phyloP scores from a whole-genome alignment of 1,140 invertebrate species.

The Amyelois transitella region DNA sequence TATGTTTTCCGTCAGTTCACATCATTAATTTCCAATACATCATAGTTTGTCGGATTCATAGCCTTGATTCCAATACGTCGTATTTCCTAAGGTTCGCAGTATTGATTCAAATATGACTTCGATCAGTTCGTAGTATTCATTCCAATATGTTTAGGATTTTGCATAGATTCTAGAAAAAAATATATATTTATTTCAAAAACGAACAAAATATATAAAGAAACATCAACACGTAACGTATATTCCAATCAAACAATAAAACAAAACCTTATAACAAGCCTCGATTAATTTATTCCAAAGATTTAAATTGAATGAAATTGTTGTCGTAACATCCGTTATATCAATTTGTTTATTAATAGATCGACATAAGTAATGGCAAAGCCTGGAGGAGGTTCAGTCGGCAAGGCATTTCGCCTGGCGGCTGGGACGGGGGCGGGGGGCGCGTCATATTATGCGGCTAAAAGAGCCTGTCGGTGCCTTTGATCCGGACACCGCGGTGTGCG shows the following conservation, averaged over 20 bases:
- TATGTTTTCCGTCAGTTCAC: too few species aligned
- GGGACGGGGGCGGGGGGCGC: conserved; percentile 51
- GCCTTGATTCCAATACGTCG: too few species aligned
- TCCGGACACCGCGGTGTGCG: conserved; percentile 49
- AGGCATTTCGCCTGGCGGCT: conserved; percentile 39
- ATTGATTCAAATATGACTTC: too few species aligned
- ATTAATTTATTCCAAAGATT: conserved; percentile 4
- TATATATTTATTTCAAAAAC: too few species aligned
- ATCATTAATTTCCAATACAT: too few species aligned
- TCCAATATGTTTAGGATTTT: too few species aligned
- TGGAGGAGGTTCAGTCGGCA: conserved; percentile 39
- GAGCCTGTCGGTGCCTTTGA: conserved; percentile 74
- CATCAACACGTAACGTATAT: background rate
- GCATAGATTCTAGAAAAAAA: too few species aligned
- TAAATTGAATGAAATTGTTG: conserved; percentile 4
- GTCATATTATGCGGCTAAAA: conserved; percentile 74
- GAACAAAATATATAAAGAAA: too few species aligned
- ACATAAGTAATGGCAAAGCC: conserved; percentile 68
- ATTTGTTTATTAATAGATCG: conserved; percentile 72
- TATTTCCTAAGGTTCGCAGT: too few species aligned
- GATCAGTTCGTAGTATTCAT: too few species aligned
- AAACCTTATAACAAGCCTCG: conserved; percentile 9
- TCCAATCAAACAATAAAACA: background rate
- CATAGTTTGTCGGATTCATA: too few species aligned
- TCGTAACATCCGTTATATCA: conserved; percentile 55